Conservation (phyloP, 1,140 invertebrate species). For the Lethrus apterus region DNA sequence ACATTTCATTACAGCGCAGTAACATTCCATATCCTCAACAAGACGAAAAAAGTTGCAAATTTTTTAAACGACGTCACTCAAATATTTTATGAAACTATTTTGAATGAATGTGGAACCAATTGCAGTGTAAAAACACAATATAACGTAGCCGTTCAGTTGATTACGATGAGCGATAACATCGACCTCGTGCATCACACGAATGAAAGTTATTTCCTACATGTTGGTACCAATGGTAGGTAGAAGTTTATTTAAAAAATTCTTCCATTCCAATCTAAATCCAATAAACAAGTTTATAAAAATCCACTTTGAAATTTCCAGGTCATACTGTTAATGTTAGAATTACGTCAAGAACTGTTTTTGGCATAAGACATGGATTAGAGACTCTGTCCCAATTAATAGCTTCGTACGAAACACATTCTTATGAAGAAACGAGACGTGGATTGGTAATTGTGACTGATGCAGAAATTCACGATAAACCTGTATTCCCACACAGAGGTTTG, state of each 20-base stretch:
- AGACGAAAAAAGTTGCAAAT: conserved; percentile 40
- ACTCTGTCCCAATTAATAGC: conserved; percentile 63
- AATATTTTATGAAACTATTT: conserved; percentile 47
- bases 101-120: conserved; percentile 48
- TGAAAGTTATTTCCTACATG: conserved; percentile 54
- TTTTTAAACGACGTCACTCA: conserved; percentile 46
- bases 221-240: conserved; percentile 46
- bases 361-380: conserved; percentile 68
- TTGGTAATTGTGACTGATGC: conserved; percentile 42
- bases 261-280: no score
- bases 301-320: conserved; percentile 36
- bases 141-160: conserved; percentile 47
- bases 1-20: no score
- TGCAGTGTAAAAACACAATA: conserved; percentile 45
- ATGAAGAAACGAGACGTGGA: conserved; percentile 27
- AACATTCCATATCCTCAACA: conserved; percentile 41
- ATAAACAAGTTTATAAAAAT: conserved; percentile 6
- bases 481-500: conserved; percentile 62
- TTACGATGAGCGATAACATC: conserved; percentile 39
- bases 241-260: conserved; percentile 1
- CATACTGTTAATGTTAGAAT: conserved; percentile 50
- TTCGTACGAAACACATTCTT: conserved; percentile 24
- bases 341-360: conserved; percentile 58
- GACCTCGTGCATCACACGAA: conserved; percentile 50
- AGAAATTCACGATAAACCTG: conserved; percentile 59